Evolutionary conservation across 1,140 invertebrate genomes (phyloP), one percentile per base, ranked within the genome.

Genomic region (Hylyphantes graminicola): DNA sequence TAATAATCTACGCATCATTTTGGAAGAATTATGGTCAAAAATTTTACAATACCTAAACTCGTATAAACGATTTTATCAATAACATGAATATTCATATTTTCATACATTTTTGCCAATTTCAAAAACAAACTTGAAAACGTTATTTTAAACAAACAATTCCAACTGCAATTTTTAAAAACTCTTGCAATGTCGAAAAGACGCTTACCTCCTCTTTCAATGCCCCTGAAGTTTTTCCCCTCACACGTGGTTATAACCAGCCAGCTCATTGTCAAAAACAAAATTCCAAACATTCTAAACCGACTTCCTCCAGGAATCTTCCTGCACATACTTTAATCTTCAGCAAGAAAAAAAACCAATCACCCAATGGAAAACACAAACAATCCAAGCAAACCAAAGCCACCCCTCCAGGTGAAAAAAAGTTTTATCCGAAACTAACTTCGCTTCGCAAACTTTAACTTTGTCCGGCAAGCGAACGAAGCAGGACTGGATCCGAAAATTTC

Each of bases 161-260:
- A 35, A 2, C 35, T 2, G 35, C 1, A 35, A 35, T 35, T 35
- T 1, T 35, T 35, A 2, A 5, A 35, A 35, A 35, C 35, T 35
- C 5, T 2, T 35, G 35, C 35, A 35, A 35, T 2, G 5, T 35
- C 35, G 35, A 35, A 35, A 35, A 6, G n/a, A 67, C 7, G 35
- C 68, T 53, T 78, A 78, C 76, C 76, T 70, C 77, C 77, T 80
- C 77, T 80, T 59, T 80, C 77, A 1, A 70, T 68, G 55, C 64
- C 77, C 10, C 77, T 67, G 21, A 50, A 80, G 10, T 21, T 19
- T 59, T 80, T 80, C 50, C 19, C 77, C 57, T 19, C 77, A 59
- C 77, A 80, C 77, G 77, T 80, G 77, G 17, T 70, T 70, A 80
- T 59, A n/a, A 59, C 54, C 59, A 57, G 63, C 13, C 64, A 68